phyloP scores from a whole-genome alignment of 2,113 vertebrate species.

The Cavia aperea region DNA sequence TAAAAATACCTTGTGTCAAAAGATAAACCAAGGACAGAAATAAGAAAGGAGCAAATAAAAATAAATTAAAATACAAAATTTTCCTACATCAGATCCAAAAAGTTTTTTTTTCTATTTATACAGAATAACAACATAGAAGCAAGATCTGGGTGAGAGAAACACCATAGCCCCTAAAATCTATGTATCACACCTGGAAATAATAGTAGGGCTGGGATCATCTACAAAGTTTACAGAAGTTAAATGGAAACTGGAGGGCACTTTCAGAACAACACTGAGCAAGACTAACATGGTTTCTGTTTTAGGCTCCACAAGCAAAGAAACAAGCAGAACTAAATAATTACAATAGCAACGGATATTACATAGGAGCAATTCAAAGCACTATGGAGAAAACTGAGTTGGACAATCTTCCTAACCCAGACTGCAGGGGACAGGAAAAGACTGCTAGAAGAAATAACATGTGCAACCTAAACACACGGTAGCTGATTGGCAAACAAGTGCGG shows the following conservation, averaged over 20 bases:
- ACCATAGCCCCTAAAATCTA: neutral
- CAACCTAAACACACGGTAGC: neutral
- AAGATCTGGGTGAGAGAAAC: neutral
- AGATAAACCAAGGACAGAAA: neutral
- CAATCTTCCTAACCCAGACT: neutral
- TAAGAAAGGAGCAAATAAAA: conserved; percentile 3
- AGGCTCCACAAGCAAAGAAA: neutral
- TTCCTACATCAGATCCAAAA: neutral
- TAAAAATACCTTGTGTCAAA: neutral
- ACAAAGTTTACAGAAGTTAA: neutral
- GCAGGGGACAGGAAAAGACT: neutral
- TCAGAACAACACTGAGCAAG: neutral
- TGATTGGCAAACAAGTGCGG: neutral
- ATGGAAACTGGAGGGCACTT: neutral
- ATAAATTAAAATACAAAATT: neutral
- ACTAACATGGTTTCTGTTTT: neutral
- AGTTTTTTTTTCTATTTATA: neutral
- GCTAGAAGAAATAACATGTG: neutral
- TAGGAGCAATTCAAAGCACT: neutral
- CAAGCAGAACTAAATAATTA: neutral
- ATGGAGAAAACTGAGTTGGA: neutral
- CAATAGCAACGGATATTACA: neutral
- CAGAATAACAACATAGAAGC: neutral
- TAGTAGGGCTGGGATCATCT: neutral
- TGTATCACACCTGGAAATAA: neutral